Conservation (phyloP, 2,113 vertebrate species). For the Leucoraja erinaceus region DNA sequence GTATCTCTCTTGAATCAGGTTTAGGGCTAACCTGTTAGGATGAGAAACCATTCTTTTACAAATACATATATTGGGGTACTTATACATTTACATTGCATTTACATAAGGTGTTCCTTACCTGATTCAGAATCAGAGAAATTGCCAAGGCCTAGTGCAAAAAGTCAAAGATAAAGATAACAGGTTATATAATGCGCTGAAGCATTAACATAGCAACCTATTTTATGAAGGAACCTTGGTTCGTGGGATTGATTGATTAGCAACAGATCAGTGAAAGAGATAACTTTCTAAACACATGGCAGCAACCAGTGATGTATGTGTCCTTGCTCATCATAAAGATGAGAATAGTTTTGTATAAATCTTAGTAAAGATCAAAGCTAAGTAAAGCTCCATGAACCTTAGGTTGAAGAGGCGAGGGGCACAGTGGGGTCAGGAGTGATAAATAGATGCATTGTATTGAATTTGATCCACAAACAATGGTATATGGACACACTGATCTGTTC, state of each 20-base stretch:
- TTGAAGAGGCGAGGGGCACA: conserved; percentile 4
- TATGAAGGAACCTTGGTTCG: neutral
- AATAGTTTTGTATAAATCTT: conserved; percentile 27
- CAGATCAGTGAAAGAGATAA: conserved; percentile 1
- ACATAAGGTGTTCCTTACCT: neutral
- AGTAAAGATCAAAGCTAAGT: conserved; percentile 1
- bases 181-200: neutral
- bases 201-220: neutral
- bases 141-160: neutral
- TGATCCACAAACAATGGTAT: no score
- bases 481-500: no score
- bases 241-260: neutral
- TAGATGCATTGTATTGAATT: conserved; percentile 6
- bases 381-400: neutral
- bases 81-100: neutral
- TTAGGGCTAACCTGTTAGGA: neutral
- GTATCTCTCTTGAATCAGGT: neutral
- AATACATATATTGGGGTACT: neutral
- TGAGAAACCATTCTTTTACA: neutral
- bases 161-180: neutral
- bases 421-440: neutral
- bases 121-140: neutral
- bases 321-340: conserved; percentile 1
- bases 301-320: neutral
- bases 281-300: conserved; percentile 1